A percentile compares a stretch with the other conserved stretches of the same genome.
These are phyloP conservation scores for Scelioninae gen. 1 DNA, from an alignment of 2,888 invertebrate species.

Conservation along the genomic window DNA sequence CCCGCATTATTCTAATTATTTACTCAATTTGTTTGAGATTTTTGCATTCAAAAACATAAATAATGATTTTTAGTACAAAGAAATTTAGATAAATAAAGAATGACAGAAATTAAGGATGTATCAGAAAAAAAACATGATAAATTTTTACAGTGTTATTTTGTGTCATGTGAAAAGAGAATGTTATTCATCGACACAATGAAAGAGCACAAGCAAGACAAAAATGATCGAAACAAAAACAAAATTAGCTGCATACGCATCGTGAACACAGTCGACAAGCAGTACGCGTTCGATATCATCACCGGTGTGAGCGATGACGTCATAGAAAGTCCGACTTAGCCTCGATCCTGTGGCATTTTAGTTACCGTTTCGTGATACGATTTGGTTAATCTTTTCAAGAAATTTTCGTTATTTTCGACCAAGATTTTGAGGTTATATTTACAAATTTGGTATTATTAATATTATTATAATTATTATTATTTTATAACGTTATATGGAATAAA, in stretches of 20 bases:
- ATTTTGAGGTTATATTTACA: background rate
- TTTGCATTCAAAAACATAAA: no score
- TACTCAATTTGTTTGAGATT: background rate
- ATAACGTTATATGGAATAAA: no score
- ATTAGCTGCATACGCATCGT: constrained; percentile 11
- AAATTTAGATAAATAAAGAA: no score
- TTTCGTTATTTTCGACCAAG: background rate
- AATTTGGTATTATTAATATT: no score
- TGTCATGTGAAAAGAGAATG: constrained; percentile 23
- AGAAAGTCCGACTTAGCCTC: constrained; percentile 62
- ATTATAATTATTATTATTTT: no score
- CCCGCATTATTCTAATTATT: no score
- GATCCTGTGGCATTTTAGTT: constrained; percentile 44
- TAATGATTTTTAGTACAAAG: no score
- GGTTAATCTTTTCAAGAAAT: background rate
- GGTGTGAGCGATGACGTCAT: constrained; percentile 63
- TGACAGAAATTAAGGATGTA: background rate
- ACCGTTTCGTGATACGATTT: background rate
- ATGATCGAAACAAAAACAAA: constrained; percentile 8
- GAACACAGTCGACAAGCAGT: background rate
- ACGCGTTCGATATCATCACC: constrained; percentile 65
- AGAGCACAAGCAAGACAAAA: no score
- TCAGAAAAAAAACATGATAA: background rate
- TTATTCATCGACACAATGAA: constrained; percentile 31
- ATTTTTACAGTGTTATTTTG: background rate